These are phyloP conservation scores for Dipodomys ordii DNA, from an alignment of 2,113 vertebrate species.

Conservation along the genomic window DNA sequence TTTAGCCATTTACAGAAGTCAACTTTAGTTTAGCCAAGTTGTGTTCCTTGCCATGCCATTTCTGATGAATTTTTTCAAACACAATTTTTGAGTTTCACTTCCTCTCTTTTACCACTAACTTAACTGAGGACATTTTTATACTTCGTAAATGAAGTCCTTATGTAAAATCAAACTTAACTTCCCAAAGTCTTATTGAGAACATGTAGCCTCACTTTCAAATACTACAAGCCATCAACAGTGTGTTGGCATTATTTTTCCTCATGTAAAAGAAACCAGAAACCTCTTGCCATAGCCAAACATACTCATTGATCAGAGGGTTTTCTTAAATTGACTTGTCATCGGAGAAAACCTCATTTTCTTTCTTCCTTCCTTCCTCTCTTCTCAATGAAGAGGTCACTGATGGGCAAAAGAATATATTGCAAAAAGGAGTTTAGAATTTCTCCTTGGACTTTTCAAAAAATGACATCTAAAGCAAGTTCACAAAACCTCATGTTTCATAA, in stretches of 20 bases:
- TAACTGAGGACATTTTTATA: slow-evolving; percentile 60
- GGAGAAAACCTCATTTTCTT: slow-evolving; percentile 79
- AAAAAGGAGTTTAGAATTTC: slow-evolving; percentile 70
- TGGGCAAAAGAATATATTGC: slow-evolving; percentile 69
- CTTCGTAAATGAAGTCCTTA: slow-evolving; percentile 69
- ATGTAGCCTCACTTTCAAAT: slow-evolving; percentile 71
- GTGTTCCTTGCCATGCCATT: slow-evolving; percentile 10
- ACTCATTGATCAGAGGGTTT: slow-evolving; percentile 75
- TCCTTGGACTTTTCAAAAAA: slow-evolving; percentile 73
- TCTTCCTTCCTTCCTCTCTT: slow-evolving; percentile 65
- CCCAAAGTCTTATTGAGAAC: slow-evolving; percentile 63
- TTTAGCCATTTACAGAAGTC: background rate
- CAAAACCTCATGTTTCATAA: slow-evolving; percentile 60
- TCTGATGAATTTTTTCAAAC: slow-evolving; percentile 42
- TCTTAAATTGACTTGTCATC: slow-evolving; percentile 82
- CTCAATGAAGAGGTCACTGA: slow-evolving; percentile 74
- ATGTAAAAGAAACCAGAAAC: slow-evolving; percentile 78
- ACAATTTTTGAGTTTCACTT: slow-evolving; percentile 43
- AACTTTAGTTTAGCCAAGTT: slow-evolving; percentile 32
- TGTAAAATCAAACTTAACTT: slow-evolving; percentile 63
- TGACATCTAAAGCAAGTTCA: slow-evolving; percentile 56
- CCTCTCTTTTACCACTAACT: slow-evolving; percentile 43
- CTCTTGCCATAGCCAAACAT: slow-evolving; percentile 50
- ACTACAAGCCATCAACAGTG: slow-evolving; percentile 62
- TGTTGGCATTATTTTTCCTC: slow-evolving; percentile 54